phyloP scores from a whole-genome alignment of 2,113 vertebrate genomes.

The Spheniscus mendiculus region DNA sequence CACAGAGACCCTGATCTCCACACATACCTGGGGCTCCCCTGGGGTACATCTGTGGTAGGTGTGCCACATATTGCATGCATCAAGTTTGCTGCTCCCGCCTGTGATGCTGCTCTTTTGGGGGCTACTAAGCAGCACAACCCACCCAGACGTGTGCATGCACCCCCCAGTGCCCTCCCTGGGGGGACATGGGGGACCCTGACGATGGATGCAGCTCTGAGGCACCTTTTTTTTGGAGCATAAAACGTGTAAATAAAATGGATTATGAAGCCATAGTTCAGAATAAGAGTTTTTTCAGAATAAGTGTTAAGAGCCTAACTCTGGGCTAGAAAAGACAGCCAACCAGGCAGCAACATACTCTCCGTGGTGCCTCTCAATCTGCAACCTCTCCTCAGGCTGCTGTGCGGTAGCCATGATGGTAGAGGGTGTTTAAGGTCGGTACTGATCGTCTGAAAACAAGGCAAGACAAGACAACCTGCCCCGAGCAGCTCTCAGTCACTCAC shows the following conservation, averaged over 20 bases:
- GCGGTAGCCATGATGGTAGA: not conserved
- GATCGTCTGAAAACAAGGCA: not conserved
- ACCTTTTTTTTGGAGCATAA: not conserved
- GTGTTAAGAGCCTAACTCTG: not conserved
- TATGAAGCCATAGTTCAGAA: not conserved
- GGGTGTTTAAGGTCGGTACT: not conserved
- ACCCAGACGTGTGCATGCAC: fast-evolving
- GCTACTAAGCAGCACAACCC: not conserved
- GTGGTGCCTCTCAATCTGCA: not conserved
- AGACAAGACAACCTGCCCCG: not conserved
- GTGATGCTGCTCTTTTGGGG: not conserved
- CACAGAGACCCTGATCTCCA: not conserved
- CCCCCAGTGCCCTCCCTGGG: not conserved
- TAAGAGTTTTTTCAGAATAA: not conserved
- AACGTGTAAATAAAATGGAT: not conserved
- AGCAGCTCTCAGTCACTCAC: not conserved
- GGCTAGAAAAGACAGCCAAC: not conserved
- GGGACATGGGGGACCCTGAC: fast-evolving
- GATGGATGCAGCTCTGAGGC: not conserved
- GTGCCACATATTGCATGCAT: fast-evolving
- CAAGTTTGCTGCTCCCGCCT: not conserved
- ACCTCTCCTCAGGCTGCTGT: not conserved
- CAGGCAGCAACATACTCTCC: not conserved
- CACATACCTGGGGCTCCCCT: not conserved
- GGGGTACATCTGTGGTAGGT: not conserved